These are phyloP conservation scores for Echeneis naucrates DNA, from an alignment of 2,797 vertebrate species.

Conservation along the genomic window DNA sequence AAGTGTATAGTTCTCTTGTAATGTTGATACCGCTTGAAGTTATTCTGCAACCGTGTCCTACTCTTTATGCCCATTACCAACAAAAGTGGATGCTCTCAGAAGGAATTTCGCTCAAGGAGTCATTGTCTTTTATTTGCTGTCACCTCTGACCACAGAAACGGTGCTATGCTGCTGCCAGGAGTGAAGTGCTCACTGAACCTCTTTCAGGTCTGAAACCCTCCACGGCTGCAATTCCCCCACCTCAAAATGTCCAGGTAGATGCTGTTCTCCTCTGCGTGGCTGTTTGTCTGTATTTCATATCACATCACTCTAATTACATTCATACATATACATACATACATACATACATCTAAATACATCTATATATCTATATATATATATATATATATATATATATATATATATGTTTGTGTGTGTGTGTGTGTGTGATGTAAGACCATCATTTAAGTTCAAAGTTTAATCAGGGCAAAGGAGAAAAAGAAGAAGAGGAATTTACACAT, in stretches of 20 bases:
- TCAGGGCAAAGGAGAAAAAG: neutral
- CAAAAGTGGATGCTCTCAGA: neutral
- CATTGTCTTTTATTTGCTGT: slow-evolving; percentile 2
- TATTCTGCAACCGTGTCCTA: neutral
- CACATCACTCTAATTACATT: too few species aligned
- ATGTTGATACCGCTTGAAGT: neutral
- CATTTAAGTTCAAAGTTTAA: neutral
- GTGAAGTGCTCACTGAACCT: slow-evolving; percentile 66
- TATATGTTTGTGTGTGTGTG: too few species aligned
- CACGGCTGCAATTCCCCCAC: slow-evolving; percentile 32
- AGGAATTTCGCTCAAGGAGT: neutral
- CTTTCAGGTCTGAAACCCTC: slow-evolving; percentile 38
- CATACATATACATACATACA: too few species aligned
- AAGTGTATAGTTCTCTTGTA: neutral
- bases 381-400: too few species aligned
- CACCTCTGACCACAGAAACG: slow-evolving; percentile 70
- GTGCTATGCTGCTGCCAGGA: slow-evolving; percentile 78
- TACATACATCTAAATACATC: too few species aligned
- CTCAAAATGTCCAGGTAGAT: slow-evolving; percentile 79
- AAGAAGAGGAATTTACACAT: neutral
- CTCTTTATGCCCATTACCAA: neutral
- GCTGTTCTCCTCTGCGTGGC: neutral
- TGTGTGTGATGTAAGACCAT: too few species aligned
- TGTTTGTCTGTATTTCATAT: too few species aligned
- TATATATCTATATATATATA: too few species aligned